Conservation (phyloP, 2,113 vertebrate genomes). For the Xenotilapia longispinis region DNA sequence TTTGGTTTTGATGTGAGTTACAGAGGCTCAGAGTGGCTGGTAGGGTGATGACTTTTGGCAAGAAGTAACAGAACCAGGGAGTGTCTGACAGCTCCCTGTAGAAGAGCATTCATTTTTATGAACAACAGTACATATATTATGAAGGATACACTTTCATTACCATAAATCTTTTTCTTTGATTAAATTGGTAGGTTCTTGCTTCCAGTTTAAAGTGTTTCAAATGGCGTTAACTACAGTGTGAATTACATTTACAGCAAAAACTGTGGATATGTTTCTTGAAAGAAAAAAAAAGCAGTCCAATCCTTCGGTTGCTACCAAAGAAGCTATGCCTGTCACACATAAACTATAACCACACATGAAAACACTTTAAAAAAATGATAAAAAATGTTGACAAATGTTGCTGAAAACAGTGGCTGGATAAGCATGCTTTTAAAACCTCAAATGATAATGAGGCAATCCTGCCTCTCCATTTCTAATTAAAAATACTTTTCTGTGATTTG, state of each 20-base stretch:
- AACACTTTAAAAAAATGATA: rapidly evolving
- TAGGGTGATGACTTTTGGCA: not conserved
- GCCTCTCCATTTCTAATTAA: not conserved
- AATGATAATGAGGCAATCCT: not conserved
- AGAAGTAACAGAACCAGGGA: not conserved
- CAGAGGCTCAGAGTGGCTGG: not conserved
- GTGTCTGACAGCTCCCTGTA: not conserved
- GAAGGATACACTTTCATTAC: not conserved
- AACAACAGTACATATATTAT: not conserved
- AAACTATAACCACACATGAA: not conserved
- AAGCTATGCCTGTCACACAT: not conserved
- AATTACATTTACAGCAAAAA: not conserved
- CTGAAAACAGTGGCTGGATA: not conserved
- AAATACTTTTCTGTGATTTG: not conserved
- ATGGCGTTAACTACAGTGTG: not conserved
- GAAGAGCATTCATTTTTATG: not conserved
- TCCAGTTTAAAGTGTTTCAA: not conserved
- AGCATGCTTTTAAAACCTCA: not conserved
- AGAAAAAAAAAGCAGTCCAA: not conserved
- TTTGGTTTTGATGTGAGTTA: constrained; percentile 4
- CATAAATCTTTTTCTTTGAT: not conserved
- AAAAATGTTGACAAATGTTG: not conserved
- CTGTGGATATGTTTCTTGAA: not conserved
- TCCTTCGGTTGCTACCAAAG: not conserved
- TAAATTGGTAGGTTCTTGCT: not conserved